Conservation (phyloP, 1,140 invertebrate species). For the Apis laboriosa region DNA sequence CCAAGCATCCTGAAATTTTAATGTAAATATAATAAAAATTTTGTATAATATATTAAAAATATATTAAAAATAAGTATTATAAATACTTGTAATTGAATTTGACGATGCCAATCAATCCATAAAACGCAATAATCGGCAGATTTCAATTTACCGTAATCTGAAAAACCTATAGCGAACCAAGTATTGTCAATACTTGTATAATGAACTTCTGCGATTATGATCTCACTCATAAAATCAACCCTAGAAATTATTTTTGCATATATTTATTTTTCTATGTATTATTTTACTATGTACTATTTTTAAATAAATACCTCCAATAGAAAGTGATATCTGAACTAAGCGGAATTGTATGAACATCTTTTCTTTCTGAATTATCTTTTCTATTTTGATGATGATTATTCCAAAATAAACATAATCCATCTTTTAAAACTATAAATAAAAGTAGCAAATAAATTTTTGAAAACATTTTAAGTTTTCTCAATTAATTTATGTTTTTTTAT, state of each 20-base stretch:
- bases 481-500: neutral
- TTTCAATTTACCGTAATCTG: slow-evolving; percentile 89
- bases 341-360: slow-evolving; percentile 70
- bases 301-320: slow-evolving; percentile 74
- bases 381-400: slow-evolving; percentile 3
- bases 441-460: neutral
- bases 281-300: neutral
- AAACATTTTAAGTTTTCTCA: neutral
- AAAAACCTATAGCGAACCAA: slow-evolving; percentile 96
- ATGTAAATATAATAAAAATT: slow-evolving; percentile 24
- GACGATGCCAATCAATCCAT: slow-evolving; percentile 86
- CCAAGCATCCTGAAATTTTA: slow-evolving; percentile 86
- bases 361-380: neutral
- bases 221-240: slow-evolving; percentile 78
- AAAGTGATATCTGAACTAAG: slow-evolving; percentile 75
- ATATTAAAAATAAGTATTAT: neutral
- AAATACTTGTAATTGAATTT: slow-evolving; percentile 85
- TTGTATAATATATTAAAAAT: neutral
- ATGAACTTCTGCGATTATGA: slow-evolving; percentile 81
- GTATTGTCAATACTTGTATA: slow-evolving; percentile 74
- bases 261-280: neutral
- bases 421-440: slow-evolving; percentile 16
- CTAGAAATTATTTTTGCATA: slow-evolving; percentile 52
- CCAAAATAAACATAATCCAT: slow-evolving; percentile 16
- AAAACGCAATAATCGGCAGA: slow-evolving; percentile 93